These are phyloP conservation scores for Erebia palarica DNA, from an alignment of 2,888 invertebrate genomes.

Conservation along the genomic window DNA sequence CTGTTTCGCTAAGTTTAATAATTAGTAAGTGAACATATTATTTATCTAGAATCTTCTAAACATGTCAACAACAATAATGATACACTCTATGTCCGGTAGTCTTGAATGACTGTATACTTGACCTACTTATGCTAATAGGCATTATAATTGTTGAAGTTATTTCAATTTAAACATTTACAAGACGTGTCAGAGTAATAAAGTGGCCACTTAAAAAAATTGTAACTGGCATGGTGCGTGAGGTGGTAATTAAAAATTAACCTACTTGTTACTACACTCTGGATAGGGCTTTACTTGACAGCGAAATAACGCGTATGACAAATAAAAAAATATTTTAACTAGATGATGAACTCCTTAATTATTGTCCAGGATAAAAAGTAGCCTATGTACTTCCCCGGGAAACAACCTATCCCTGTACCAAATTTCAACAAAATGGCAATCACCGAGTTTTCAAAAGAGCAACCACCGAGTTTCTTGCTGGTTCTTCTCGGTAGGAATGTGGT, in stretches of 20 bases:
- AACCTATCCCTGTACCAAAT: too few species aligned
- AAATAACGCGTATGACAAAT: neutral
- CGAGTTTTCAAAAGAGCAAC: too few species aligned
- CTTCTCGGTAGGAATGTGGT: too few species aligned
- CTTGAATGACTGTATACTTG: slow-evolving; percentile 27
- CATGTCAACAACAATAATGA: slow-evolving; percentile 11
- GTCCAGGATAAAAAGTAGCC: too few species aligned
- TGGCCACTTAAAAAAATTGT: slow-evolving; percentile 56
- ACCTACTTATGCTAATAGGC: slow-evolving; percentile 35
- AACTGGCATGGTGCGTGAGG: slow-evolving; percentile 57
- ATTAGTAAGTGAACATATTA: neutral
- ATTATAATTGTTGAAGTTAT: slow-evolving; percentile 35
- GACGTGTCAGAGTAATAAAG: slow-evolving; percentile 42
- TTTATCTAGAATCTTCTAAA: neutral
- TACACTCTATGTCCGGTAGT: slow-evolving; percentile 1
- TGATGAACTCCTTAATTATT: too few species aligned
- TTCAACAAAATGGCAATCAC: too few species aligned
- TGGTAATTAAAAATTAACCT: slow-evolving; percentile 75
- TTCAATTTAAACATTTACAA: slow-evolving; percentile 37
- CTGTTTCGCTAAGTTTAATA: too few species aligned
- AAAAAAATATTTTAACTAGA: neutral
- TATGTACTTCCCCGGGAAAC: too few species aligned
- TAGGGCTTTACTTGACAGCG: too few species aligned
- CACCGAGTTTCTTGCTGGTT: too few species aligned
- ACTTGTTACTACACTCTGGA: slow-evolving; percentile 45